Evolutionary conservation across 2,888 invertebrate species (phyloP).

Genomic region (Mythimna lalbum): DNA sequence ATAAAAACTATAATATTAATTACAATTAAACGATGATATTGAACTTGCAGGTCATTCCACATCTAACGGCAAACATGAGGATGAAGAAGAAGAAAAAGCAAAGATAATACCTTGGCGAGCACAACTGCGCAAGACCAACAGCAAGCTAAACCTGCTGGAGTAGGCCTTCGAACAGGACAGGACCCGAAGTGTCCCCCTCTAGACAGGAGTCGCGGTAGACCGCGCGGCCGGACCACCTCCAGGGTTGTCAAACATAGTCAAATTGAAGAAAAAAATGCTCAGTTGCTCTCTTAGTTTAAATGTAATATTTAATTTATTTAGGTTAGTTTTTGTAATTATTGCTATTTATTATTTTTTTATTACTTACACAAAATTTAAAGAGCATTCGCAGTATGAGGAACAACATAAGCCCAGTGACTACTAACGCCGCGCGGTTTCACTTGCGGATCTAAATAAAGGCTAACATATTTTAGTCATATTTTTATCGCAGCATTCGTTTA

Average conservation of each 20-base stretch:
- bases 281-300: slow-evolving; percentile 43
- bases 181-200: slow-evolving; percentile 44
- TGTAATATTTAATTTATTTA: slow-evolving; percentile 60
- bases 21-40: neutral
- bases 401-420: slow-evolving; percentile 29
- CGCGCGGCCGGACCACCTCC: slow-evolving; percentile 53
- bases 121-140: slow-evolving; percentile 96
- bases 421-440: slow-evolving; percentile 59
- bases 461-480: slow-evolving; percentile 46
- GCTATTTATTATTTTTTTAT: slow-evolving; percentile 61
- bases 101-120: slow-evolving; percentile 97
- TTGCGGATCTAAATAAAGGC: slow-evolving; percentile 25
- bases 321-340: slow-evolving; percentile 58
- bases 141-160: slow-evolving; percentile 96
- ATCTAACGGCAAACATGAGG: slow-evolving; percentile 83
- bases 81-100: slow-evolving; percentile 91
- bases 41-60: slow-evolving; percentile 79
- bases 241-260: slow-evolving; percentile 58
- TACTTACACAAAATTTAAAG: slow-evolving; percentile 35
- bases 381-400: slow-evolving; percentile 40
- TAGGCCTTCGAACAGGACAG: slow-evolving; percentile 63
- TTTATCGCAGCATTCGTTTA: slow-evolving; percentile 48
- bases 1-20: neutral
- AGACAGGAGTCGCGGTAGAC: slow-evolving; percentile 46
- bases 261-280: slow-evolving; percentile 52